phyloP scores from a whole-genome alignment of 2,113 vertebrate genomes.

The Eudyptes chrysolophus region DNA sequence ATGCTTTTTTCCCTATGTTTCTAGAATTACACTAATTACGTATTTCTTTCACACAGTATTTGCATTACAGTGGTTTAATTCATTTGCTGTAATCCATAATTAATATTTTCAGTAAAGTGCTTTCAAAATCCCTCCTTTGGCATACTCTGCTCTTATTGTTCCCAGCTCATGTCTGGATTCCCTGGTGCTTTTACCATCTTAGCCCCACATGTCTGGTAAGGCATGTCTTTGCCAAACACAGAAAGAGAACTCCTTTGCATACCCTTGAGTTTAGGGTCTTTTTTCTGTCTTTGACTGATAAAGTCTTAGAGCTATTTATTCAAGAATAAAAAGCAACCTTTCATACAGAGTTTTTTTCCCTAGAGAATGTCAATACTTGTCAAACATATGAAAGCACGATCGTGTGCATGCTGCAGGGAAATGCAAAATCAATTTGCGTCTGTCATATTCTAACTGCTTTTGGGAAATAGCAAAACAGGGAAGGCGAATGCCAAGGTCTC shows the following conservation, averaged over 20 bases:
- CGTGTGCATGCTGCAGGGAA: background rate
- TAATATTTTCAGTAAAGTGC: background rate
- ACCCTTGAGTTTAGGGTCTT: background rate
- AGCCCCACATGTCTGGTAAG: background rate
- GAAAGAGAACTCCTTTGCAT: background rate
- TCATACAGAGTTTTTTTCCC: background rate
- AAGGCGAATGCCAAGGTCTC: background rate
- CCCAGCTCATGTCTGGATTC: background rate
- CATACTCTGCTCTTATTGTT: background rate
- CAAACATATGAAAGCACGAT: background rate
- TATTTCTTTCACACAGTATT: background rate
- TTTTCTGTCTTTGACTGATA: background rate
- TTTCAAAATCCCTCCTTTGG: background rate
- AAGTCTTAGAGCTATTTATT: background rate
- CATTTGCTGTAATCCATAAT: background rate
- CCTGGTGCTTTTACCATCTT: background rate
- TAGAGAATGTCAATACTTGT: slow-evolving; percentile 13
- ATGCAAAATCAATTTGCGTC: background rate
- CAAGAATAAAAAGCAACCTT: background rate
- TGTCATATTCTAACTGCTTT: background rate
- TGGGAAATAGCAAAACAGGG: background rate
- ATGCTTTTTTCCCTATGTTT: background rate
- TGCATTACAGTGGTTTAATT: background rate
- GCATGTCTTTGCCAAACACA: background rate
- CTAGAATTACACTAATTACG: background rate